Percentiles rank a stretch among this genome's conserved stretches.
These are phyloP conservation scores for Habrosyne pyritoides DNA, from an alignment of 2,888 invertebrate genomes.

Conservation along the genomic window DNA sequence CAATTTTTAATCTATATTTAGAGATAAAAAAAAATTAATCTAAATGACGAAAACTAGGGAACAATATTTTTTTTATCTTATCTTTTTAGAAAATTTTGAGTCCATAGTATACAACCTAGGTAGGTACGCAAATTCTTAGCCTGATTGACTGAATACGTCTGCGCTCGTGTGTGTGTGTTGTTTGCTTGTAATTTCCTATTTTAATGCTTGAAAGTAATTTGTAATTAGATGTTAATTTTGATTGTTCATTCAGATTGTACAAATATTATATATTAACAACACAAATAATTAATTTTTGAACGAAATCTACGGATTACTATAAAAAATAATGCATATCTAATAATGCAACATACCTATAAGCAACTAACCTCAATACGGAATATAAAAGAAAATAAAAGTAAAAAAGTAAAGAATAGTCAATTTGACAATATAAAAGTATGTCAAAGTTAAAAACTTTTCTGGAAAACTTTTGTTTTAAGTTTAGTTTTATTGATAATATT, in stretches of 20 bases:
- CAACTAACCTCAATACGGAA: conserved; percentile 15
- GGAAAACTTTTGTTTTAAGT: conserved; percentile 44
- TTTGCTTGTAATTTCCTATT: conserved; percentile 18
- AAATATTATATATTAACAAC: too few relatives aligned
- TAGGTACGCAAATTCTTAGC: conserved; percentile 16
- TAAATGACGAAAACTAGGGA: too few relatives aligned
- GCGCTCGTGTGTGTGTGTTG: conserved; percentile 28
- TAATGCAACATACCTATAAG: too few relatives aligned
- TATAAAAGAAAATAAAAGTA: conserved; percentile 28
- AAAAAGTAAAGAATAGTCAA: conserved; percentile 39
- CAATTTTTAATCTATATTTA: too few relatives aligned
- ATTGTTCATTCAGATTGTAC: too few relatives aligned
- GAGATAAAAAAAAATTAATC: too few relatives aligned
- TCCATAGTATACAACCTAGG: conserved; percentile 5
- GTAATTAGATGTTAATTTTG: background rate
- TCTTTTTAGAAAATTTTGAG: too few relatives aligned
- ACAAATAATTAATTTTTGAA: too few relatives aligned
- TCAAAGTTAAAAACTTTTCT: conserved; percentile 32
- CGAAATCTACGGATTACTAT: background rate
- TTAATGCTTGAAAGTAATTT: background rate
- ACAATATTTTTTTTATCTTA: too few relatives aligned
- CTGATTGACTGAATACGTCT: conserved; percentile 18
- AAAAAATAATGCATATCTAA: too few relatives aligned
- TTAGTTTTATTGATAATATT: conserved; percentile 21
- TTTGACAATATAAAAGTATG: conserved; percentile 44